Evolutionary conservation across 2,888 invertebrate species (phyloP).

Genomic region (Anthophora plumipes): DNA sequence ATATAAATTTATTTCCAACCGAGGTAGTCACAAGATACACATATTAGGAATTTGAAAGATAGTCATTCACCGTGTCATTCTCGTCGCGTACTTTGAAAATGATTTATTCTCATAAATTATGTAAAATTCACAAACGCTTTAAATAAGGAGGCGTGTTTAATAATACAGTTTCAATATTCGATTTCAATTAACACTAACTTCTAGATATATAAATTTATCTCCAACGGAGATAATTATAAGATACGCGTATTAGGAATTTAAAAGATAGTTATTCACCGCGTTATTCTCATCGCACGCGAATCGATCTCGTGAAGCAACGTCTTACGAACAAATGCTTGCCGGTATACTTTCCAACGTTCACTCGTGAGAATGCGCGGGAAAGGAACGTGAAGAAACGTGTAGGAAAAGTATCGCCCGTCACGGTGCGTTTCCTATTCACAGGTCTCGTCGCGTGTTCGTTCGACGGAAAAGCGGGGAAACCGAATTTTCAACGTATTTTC

Average conservation of each 20-base stretch:
- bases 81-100: too few species aligned
- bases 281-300: not conserved
- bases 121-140: not conserved
- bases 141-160: too few species aligned
- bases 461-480: not conserved
- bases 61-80: too few species aligned
- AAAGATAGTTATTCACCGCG: not conserved
- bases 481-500: conserved; percentile 4
- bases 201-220: not conserved
- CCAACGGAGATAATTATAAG: not conserved
- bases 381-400: not conserved
- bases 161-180: too few species aligned
- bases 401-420: not conserved
- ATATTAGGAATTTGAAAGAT: too few species aligned
- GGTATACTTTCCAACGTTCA: not conserved
- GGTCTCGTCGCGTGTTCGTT: not conserved
- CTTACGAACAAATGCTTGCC: not conserved
- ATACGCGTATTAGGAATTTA: not conserved
- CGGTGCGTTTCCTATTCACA: conserved; percentile 2
- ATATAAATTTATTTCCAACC: not conserved
- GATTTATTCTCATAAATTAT: too few species aligned
- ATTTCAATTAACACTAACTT: too few species aligned
- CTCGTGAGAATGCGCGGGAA: not conserved
- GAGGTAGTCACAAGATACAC: not conserved
- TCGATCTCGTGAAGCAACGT: conserved; percentile 6